These are phyloP conservation scores for Callocephalon fimbriatum DNA, from an alignment of 2,113 vertebrate species.

Conservation along the genomic window DNA sequence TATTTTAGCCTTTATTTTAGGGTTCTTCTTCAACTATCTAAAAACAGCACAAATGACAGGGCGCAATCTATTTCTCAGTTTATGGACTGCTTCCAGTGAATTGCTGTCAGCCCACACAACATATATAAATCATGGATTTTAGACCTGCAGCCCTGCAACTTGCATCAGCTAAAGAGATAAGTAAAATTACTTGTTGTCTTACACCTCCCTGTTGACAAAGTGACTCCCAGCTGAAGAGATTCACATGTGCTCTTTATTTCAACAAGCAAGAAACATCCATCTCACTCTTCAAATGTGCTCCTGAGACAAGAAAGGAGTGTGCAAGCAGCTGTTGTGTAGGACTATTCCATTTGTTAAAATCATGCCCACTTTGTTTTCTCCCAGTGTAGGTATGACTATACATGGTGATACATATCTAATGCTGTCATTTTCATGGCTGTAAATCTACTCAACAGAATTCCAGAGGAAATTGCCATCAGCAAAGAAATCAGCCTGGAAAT, in stretches of 20 bases:
- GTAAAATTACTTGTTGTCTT: conserved; percentile 41
- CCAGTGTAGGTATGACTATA: conserved; percentile 9
- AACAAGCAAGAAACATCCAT: conserved; percentile 14
- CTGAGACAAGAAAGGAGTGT: conserved; percentile 15
- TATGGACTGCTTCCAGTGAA: background rate
- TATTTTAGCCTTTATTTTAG: conserved; percentile 27
- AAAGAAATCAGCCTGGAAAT: background rate
- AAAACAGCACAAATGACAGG: conserved; percentile 30
- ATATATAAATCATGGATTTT: conserved; percentile 24
- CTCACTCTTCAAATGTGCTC: background rate
- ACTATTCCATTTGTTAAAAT: conserved; percentile 57
- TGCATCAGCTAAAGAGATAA: background rate
- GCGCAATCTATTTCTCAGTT: conserved; percentile 25
- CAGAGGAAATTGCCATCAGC: background rate
- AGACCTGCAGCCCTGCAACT: background rate
- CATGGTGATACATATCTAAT: background rate
- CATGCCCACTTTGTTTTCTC: conserved; percentile 55
- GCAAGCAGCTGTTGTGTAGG: conserved; percentile 65
- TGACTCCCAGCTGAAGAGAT: conserved; percentile 23
- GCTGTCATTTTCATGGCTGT: conserved; percentile 14
- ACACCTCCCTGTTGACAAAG: conserved; percentile 34
- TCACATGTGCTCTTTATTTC: conserved; percentile 11
- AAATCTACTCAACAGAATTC: conserved; percentile 11
- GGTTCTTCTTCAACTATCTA: background rate
- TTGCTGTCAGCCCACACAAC: background rate